phyloP scores from a whole-genome alignment of 1,140 invertebrate species.

The Papilio aristodemus region DNA sequence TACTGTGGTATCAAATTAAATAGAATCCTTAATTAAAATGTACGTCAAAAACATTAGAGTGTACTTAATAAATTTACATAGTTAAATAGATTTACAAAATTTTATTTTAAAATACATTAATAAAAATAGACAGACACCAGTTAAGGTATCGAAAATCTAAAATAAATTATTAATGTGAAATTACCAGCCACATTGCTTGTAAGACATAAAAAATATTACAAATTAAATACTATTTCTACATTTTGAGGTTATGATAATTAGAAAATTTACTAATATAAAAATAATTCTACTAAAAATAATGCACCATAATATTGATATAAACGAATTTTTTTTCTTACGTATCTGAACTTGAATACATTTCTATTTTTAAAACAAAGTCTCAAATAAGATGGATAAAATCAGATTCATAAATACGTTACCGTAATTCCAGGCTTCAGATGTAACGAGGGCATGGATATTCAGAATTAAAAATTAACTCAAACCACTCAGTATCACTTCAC shows the following conservation, averaged over 20 bases:
- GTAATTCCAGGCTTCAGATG: slow-evolving; percentile 77
- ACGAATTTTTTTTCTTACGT: neutral
- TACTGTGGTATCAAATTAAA: neutral
- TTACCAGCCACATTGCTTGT: no score
- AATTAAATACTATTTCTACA: no score
- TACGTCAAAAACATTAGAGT: no score
- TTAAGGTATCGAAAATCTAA: no score
- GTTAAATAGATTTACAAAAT: no score
- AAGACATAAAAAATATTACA: no score
- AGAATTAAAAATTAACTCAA: slow-evolving; percentile 45
- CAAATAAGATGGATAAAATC: slow-evolving; percentile 50
- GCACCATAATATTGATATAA: slow-evolving; percentile 6
- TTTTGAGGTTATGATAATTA: no score
- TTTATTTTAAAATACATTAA: no score
- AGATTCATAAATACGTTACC: slow-evolving; percentile 55
- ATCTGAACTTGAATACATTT: slow-evolving; percentile 34
- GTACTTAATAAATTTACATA: no score
- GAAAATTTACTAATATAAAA: neutral
- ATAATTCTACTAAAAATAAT: neutral
- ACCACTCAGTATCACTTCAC: slow-evolving; percentile 55
- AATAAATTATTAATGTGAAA: no score
- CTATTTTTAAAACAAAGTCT: slow-evolving; percentile 60
- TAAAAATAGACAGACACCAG: no score
- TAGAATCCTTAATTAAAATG: neutral
- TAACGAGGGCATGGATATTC: slow-evolving; percentile 72